Evolutionary conservation across 92 coral and sea anemone genomes (phyloP), one percentile per base, ranked within the genome.

Genomic region (Pocillopora grandis): DNA sequence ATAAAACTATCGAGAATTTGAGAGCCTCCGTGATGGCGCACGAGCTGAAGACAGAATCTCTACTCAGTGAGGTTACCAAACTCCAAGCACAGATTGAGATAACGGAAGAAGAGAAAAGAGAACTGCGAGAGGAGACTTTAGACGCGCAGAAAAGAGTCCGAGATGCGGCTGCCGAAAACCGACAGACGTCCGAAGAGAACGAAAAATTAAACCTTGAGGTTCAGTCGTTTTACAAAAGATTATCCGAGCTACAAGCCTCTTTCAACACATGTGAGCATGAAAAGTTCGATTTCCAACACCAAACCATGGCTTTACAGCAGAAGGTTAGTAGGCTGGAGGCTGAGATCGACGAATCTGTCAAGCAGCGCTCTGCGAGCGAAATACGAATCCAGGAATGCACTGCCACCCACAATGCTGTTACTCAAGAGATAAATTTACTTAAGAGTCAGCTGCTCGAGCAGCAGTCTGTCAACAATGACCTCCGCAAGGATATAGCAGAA

Each of bases 21-120:
- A 76, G 79, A 83, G 88, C 64, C 36, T 79, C 80, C 0, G 36
- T 91, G n/a, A 58, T 69, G 13, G 73, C 91, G 2, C 80, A 88
- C 20, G 91, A 93, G 48, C 18, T 21, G 12, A 91, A 91, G 86
- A 76, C 85, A 2, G 88, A 93, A 13, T 57, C 72, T 2, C 67
- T 86, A 14, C 61, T 77, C 84, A 85, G 87, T 66, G 90, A 91
- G 20, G 66, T 86, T 15, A 79, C 80, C 84, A 91, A 83, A n/a
- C 90, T 93, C 37, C 88, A 91, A 87, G 92, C 89, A 27, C 92
- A 82, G 80, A 69, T 93, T 21, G 92, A 88, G 72, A 81, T 84
- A 59, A 55, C 84, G 12, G 97, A 93, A 21, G 89, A 90, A 35
- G 92, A 93, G 49, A 91, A 88, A 48, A 64, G 85, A 20, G 88